Evolutionary conservation across 2,888 invertebrate genomes (phyloP), one percentile per base, ranked within the genome.

Genomic region (Drosophila multiciliata): DNA sequence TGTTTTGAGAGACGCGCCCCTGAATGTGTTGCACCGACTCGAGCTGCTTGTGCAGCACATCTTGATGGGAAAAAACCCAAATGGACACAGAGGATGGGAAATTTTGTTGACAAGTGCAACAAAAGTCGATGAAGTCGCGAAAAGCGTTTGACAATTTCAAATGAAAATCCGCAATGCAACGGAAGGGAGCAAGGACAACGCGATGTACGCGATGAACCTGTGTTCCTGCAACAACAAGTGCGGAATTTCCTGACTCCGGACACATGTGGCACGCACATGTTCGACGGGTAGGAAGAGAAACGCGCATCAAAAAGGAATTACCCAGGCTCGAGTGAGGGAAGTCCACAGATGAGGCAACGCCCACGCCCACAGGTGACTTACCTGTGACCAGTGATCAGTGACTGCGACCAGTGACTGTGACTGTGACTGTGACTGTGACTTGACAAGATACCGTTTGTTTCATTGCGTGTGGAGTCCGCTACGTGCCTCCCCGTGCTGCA

Each of bases 241-340:
- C 70, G 87, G 87, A 84, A 89, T 69, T 89, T 83, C 87, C 89
- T 82, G 66, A 61, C 23, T 49, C 66, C 12, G 38, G 29, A 42
- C 76, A 83, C 87, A 87, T 85, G 76, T 87, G 87, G 82, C 67
- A 66, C 60, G 89, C 87, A 87, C 85, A 87, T 87, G 87, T 85
- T 57, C 71, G 66, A 53, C 20, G 42, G 52, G 45, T 59, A 71
- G 66, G 74, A 63, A 73, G 48, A 55, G 50, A 70, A 60, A 42
- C 20, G 40, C 66, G 17, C 35, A 26, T 42, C 38, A 26, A 33
- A 40, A 59, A 74, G 87, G 89, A 83, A 89, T 75, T 87, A 63
- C 87, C 87, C 9, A n/a, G 17, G 3, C 29, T 49, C 45, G 15
- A 17, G 35, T 8, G 54, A 15, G 26, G 40, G 42, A 48, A 45